phyloP scores from a whole-genome alignment of 2,797 vertebrate genomes.

The Antrozous pallidus region DNA sequence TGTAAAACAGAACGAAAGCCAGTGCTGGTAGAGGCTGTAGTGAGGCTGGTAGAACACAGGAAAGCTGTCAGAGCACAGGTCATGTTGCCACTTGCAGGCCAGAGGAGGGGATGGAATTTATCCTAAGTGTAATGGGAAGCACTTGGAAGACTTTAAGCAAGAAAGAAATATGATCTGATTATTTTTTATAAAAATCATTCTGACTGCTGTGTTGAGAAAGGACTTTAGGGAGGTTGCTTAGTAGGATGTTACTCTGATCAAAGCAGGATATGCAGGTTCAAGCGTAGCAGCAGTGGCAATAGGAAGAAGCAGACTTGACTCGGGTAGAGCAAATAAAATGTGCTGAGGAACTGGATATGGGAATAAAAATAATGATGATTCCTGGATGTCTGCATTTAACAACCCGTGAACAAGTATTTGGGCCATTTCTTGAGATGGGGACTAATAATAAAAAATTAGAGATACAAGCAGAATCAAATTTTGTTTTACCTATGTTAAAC shows the following conservation, averaged over 20 bases:
- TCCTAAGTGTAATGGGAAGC: neutral
- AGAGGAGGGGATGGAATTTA: neutral
- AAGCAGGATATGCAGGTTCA: neutral
- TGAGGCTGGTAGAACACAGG: neutral
- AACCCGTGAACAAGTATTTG: neutral
- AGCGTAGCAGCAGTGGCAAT: neutral
- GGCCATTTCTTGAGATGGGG: neutral
- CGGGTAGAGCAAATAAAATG: neutral
- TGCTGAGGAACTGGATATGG: neutral
- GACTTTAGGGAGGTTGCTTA: neutral
- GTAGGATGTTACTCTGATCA: neutral
- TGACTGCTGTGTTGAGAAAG: neutral
- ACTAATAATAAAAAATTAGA: neutral
- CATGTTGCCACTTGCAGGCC: neutral
- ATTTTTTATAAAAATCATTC: neutral
- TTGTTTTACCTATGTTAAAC: neutral
- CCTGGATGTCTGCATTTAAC: neutral
- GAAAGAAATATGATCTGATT: neutral
- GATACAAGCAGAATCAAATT: neutral
- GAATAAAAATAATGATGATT: neutral
- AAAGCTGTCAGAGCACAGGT: neutral
- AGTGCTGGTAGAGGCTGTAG: neutral
- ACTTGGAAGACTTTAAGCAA: neutral
- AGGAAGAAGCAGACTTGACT: neutral
- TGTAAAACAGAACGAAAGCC: neutral